A percentile compares a stretch with the other conserved stretches of the same genome.
Evolutionary conservation across 2,797 vertebrate species (phyloP).

Genomic region (Uromys caudimaculatus): DNA sequence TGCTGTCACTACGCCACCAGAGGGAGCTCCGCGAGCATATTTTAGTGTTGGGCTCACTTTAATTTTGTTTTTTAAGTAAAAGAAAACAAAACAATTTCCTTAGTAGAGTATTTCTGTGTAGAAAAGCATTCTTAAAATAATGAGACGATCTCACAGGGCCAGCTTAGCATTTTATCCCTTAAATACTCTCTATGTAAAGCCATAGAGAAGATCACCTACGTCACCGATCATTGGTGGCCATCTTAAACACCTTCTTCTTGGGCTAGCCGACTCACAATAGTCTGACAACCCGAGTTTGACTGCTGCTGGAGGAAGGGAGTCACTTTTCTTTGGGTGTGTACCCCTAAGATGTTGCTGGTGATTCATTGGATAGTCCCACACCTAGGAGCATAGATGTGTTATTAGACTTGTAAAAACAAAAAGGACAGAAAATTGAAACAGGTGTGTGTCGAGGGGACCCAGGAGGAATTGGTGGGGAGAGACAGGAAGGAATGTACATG

Average conservation of each 20-base stretch:
- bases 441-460: not conserved
- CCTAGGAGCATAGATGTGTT: not conserved
- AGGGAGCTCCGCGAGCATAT: constrained; percentile 57
- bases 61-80: not conserved
- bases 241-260: not conserved
- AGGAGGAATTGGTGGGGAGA: not conserved
- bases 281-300: not conserved
- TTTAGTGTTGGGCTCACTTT: not conserved
- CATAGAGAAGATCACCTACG: not conserved
- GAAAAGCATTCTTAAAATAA: constrained; percentile 49
- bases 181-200: not conserved
- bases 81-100: constrained; percentile 2
- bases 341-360: not conserved
- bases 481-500: not conserved
- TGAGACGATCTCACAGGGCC: not conserved
- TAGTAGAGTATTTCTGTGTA: not conserved
- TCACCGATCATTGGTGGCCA: not conserved
- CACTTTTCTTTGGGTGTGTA: not conserved
- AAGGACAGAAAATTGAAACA: not conserved
- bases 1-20: constrained; percentile 41
- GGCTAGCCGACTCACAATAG: not conserved
- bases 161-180: constrained; percentile 37
- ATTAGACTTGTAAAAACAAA: not conserved
- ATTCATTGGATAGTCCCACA: not conserved
- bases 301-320: not conserved